phyloP scores from a whole-genome alignment of 2,113 vertebrate genomes.

The Leucopsar rothschildi region DNA sequence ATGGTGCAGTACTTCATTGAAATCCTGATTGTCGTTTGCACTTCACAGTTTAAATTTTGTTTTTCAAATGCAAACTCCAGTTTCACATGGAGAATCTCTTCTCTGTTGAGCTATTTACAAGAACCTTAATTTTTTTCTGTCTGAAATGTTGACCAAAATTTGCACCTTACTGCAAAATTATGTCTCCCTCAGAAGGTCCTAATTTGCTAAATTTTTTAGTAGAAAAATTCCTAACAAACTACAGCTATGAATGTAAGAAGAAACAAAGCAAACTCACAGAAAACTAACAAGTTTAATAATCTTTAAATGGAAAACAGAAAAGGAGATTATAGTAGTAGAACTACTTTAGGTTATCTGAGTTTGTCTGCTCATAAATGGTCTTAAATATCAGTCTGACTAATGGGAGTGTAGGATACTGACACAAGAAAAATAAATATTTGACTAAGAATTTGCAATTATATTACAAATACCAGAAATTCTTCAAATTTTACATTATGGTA shows the following conservation, averaged over 20 bases:
- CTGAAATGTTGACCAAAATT: background rate
- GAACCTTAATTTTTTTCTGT: background rate
- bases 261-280: background rate
- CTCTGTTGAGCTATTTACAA: background rate
- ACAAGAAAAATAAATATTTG: background rate
- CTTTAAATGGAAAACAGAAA: background rate
- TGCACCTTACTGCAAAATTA: background rate
- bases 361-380: background rate
- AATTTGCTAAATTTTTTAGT: background rate
- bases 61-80: background rate
- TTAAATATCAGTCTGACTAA: background rate
- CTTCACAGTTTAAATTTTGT: background rate
- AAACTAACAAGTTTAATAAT: background rate
- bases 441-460: background rate
- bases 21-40: background rate
- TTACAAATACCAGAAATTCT: background rate
- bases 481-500: background rate
- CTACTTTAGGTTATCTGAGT: background rate
- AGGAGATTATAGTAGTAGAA: background rate
- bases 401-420: background rate
- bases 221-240: background rate
- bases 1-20: background rate
- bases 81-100: background rate
- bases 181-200: background rate
- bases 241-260: background rate